Evolutionary conservation across 2,797 vertebrate species (phyloP).

Genomic region (Fistularia tabacaria): DNA sequence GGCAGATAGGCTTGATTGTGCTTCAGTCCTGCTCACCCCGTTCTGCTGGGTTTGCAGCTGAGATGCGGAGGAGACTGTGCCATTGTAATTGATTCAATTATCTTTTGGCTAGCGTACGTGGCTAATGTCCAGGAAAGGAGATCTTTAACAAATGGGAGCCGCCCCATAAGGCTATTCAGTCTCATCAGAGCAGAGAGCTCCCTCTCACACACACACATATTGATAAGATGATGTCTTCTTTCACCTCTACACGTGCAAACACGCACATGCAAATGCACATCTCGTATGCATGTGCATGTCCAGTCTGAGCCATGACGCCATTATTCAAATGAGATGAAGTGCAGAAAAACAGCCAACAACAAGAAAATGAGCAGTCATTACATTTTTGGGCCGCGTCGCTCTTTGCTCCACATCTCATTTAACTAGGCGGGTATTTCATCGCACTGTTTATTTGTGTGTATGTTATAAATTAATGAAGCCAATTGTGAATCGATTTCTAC

Average conservation of each 20-base stretch:
- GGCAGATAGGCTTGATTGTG: constrained; percentile 32
- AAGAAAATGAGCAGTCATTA: constrained; percentile 20
- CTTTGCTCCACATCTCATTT: constrained; percentile 27
- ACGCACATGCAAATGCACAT: background rate
- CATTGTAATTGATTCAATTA: constrained; percentile 59
- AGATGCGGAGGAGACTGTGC: constrained; percentile 37
- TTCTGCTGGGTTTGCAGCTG: constrained; percentile 41
- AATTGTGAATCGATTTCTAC: constrained; percentile 35
- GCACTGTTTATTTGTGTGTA: constrained; percentile 26
- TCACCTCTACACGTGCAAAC: background rate
- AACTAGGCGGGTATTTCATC: constrained; percentile 11
- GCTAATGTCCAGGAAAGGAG: constrained; percentile 51
- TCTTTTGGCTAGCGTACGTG: constrained; percentile 35
- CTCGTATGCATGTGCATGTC: constrained; percentile 4
- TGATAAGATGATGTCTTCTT: too few relatives aligned
- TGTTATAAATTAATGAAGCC: constrained; percentile 38
- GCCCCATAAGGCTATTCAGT: constrained; percentile 2
- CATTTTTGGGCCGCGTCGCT: constrained; percentile 5
- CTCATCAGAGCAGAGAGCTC: constrained; percentile 27
- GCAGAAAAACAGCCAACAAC: constrained; percentile 5
- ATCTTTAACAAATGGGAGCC: constrained; percentile 42
- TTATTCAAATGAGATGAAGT: constrained; percentile 50
- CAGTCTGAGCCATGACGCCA: constrained; percentile 20
- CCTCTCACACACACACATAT: too few relatives aligned
- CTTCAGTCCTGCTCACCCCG: constrained; percentile 15